phyloP scores from a whole-genome alignment of 64 coral and sea anemone genomes.

The Stylophora pistillata region DNA sequence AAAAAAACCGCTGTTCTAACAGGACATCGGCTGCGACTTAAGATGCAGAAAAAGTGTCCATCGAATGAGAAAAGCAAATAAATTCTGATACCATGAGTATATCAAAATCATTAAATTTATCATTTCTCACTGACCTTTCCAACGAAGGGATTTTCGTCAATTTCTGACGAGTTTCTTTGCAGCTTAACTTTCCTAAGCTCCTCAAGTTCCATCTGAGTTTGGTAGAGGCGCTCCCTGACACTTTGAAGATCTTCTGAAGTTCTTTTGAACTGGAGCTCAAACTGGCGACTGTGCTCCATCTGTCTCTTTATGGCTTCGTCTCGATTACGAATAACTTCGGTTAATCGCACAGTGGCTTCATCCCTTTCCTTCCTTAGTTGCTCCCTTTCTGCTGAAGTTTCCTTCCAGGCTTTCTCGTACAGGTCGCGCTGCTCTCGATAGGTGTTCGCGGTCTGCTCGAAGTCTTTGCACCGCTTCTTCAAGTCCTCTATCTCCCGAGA shows the following conservation, averaged over 20 bases:
- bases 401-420: constrained; percentile 44
- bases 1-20: too few relatives aligned
- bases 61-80: too few relatives aligned
- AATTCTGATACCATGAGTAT: too few relatives aligned
- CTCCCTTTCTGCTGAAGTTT: constrained; percentile 52
- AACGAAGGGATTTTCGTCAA: not conserved
- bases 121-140: not conserved
- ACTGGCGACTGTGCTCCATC: constrained; percentile 43
- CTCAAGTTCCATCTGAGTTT: constrained; percentile 37
- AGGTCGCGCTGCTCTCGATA: constrained; percentile 50
- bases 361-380: constrained; percentile 59
- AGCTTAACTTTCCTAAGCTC: constrained; percentile 50
- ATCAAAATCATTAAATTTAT: too few relatives aligned
- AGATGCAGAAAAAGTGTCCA: too few relatives aligned
- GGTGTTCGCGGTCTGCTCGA: constrained; percentile 27
- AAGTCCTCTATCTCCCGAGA: constrained; percentile 32
- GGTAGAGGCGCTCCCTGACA: constrained; percentile 9
- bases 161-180: constrained; percentile 24
- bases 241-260: constrained; percentile 10
- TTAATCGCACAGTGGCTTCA: constrained; percentile 16
- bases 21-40: too few relatives aligned
- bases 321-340: constrained; percentile 39
- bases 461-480: constrained; percentile 46
- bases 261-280: constrained; percentile 39
- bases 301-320: constrained; percentile 60